These are phyloP conservation scores for Harpalus rufipes DNA, from an alignment of 2,888 invertebrate genomes.

Conservation along the genomic window DNA sequence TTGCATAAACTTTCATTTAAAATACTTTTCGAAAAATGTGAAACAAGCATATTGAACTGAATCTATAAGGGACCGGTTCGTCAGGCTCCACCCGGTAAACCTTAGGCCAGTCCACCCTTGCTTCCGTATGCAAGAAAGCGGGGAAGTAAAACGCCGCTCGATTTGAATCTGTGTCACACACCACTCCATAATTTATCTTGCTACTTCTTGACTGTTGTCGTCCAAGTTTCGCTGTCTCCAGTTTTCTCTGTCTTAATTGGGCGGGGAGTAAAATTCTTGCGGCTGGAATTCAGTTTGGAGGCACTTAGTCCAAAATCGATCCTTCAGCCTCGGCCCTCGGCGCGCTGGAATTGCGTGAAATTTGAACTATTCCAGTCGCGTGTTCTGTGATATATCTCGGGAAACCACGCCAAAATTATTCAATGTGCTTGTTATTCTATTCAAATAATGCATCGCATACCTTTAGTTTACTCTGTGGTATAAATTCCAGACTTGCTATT, in stretches of 20 bases:
- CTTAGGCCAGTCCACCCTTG: too few species aligned
- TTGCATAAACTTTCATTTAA: too few species aligned
- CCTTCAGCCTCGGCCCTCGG: neutral
- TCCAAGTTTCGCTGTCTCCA: neutral
- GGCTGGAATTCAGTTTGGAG: neutral
- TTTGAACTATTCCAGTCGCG: conserved; percentile 47
- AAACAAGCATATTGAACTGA: too few species aligned
- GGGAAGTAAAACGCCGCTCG: neutral
- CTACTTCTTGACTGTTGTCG: neutral
- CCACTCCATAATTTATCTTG: neutral
- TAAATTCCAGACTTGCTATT: too few species aligned
- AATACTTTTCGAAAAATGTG: too few species aligned
- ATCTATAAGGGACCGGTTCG: too few species aligned
- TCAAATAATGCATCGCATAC: neutral
- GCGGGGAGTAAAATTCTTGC: neutral
- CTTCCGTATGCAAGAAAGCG: too few species aligned
- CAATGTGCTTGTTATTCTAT: neutral
- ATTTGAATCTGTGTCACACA: neutral
- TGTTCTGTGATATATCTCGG: conserved; percentile 28
- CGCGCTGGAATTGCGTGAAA: neutral
- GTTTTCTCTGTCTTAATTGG: neutral
- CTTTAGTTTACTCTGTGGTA: neutral
- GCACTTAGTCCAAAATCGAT: conserved; percentile 19
- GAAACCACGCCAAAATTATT: neutral
- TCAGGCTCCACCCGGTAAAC: too few species aligned